Evolutionary conservation across 2,797 vertebrate genomes (phyloP), one percentile per base, ranked within the genome.

Genomic region (Clarias laeviceps): DNA sequence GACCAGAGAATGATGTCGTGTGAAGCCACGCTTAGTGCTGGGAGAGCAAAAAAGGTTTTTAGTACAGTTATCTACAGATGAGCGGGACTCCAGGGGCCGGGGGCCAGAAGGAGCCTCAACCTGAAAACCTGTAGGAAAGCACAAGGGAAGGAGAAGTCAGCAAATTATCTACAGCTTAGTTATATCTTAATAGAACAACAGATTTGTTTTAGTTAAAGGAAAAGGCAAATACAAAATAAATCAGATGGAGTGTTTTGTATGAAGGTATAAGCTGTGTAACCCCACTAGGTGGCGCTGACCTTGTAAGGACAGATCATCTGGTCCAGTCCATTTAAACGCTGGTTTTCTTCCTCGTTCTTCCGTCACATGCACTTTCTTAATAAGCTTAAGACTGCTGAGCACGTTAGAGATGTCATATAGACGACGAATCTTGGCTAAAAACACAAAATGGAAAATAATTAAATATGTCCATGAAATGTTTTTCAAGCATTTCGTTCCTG

Each of bases 351-450:
- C 97, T 81, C 96, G 94, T 87, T 97, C 96, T 68, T 99, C 97
- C 0, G 96, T 97, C 80, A 99, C 95, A 0, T 98, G 97, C 84
- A 99, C 97, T 91, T 99, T 99, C 94, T 98, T 96, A 83, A 99
- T 98, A 78, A 99, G 97, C 87, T 97, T 94, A 87, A 99, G 95
- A 92, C 98, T 99, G 87, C 96, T 97, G 82, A 99, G 95, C 84
- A 99, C 97, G 69, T 99, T 99, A 0, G 98, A 98, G 18, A 99
- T 99, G 83, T 99, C 98, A 86, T 99, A 99, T 81, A 99, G 93
- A 83, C 98, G 96, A 27, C 97, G 95, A 85, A 99, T 97, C 94
- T 99, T 99, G 82, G 98, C 98, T 99, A 91, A 61, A 90, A 93
- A 92, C 78, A 89, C 8, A 78, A 64, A 37, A 77, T 18, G 3